These are phyloP conservation scores for Proterorhinus semilunaris DNA, from an alignment of 2,113 vertebrate genomes.

Conservation along the genomic window DNA sequence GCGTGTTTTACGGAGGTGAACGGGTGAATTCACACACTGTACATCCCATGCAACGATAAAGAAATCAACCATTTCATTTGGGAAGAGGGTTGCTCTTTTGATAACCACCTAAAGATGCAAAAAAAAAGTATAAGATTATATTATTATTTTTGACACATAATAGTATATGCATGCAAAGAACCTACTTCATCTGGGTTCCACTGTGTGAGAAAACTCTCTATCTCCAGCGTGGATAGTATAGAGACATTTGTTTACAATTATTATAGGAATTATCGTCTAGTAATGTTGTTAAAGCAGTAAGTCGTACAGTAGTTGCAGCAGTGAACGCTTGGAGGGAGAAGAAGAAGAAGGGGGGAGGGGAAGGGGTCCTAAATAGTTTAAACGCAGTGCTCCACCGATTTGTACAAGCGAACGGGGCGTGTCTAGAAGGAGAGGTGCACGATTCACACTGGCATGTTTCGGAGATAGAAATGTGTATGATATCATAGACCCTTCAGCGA, in stretches of 20 bases:
- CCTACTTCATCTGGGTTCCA: constrained; percentile 85
- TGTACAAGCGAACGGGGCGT: constrained; percentile 77
- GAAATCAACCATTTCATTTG: constrained; percentile 70
- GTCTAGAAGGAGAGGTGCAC: constrained; percentile 79
- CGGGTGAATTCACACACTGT: constrained; percentile 74
- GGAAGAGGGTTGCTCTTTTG: constrained; percentile 82
- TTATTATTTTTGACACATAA: constrained; percentile 85
- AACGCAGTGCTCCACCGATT: constrained; percentile 87
- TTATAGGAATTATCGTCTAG: constrained; percentile 83
- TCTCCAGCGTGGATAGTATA: constrained; percentile 81
- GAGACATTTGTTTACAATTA: constrained; percentile 84
- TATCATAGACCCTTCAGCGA: constrained; percentile 36
- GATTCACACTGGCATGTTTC: constrained; percentile 83
- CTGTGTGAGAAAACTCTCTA: constrained; percentile 80
- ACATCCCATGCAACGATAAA: constrained; percentile 79
- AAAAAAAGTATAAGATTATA: constrained; percentile 86
- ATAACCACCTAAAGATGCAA: constrained; percentile 86
- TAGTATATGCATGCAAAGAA: constrained; percentile 95
- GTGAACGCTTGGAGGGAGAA: constrained; percentile 80
- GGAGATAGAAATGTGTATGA: constrained; percentile 73
- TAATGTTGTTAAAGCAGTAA: constrained; percentile 78
- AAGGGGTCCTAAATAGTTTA: constrained; percentile 70
- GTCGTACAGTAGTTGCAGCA: constrained; percentile 81
- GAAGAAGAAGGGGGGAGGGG: constrained; percentile 84
- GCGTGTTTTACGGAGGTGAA: constrained; percentile 56